A percentile compares a stretch with the other conserved stretches of the same genome.
These are phyloP conservation scores for Paedocypris sp. DNA, from an alignment of 2,113 vertebrate genomes.

Conservation along the genomic window DNA sequence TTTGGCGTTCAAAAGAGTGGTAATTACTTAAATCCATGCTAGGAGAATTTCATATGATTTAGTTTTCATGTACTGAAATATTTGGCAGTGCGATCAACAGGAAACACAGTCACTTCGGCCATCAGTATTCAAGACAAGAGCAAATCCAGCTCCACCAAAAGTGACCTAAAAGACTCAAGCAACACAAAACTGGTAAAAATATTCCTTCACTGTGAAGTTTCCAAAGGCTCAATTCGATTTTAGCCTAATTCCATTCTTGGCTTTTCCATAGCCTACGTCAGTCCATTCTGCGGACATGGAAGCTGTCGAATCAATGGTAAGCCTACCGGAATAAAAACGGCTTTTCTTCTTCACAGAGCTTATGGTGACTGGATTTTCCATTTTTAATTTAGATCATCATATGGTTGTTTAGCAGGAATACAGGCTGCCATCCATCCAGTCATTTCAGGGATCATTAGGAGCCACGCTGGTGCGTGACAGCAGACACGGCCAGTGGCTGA, in stretches of 20 bases:
- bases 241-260: not conserved
- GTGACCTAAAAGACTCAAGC: constrained; percentile 61
- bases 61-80: not conserved
- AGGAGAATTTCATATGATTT: not conserved
- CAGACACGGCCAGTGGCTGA: constrained; percentile 87
- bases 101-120: not conserved
- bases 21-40: constrained; percentile 33
- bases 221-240: not conserved
- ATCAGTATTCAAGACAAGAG: constrained; percentile 22
- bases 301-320: constrained; percentile 35
- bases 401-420: constrained; percentile 44
- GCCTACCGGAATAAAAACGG: not conserved
- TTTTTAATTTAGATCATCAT: not conserved
- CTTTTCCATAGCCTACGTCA: constrained; percentile 22
- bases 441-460: constrained; percentile 45
- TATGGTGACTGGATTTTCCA: not conserved
- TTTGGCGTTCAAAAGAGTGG: constrained; percentile 82
- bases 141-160: constrained; percentile 19
- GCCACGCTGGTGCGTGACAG: constrained; percentile 51
- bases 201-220: too few relatives aligned
- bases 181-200: constrained; percentile 63
- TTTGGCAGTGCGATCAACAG: constrained; percentile 20
- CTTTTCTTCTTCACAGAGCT: not conserved
- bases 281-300: constrained; percentile 35
- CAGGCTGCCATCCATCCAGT: constrained; percentile 51